phyloP scores from a whole-genome alignment of 2,113 vertebrate species.

The Sturnus vulgaris region DNA sequence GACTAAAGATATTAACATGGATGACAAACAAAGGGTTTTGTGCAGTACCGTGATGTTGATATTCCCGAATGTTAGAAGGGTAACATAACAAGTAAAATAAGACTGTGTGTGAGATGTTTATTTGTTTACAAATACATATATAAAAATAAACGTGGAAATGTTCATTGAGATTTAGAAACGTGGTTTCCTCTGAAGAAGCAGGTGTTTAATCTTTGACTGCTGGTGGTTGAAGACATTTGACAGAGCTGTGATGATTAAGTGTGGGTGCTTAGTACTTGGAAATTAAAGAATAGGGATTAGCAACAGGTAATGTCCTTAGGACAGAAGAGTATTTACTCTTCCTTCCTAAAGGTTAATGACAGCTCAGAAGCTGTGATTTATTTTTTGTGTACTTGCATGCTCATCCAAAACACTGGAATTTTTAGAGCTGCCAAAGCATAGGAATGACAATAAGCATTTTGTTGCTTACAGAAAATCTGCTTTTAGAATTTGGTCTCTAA shows the following conservation, averaged over 20 bases:
- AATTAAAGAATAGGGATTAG: constrained; percentile 1
- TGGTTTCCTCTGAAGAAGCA: neutral
- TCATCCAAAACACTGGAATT: neutral
- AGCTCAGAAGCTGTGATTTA: neutral
- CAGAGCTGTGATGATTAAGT: neutral
- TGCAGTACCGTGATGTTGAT: neutral
- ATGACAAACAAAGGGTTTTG: neutral
- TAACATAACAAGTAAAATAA: neutral
- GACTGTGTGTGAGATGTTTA: neutral
- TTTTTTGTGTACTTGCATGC: neutral
- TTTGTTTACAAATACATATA: neutral
- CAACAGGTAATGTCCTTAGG: constrained; percentile 5
- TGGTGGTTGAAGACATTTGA: neutral
- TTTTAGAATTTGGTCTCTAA: neutral
- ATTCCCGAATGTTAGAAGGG: neutral
- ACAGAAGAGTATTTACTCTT: neutral
- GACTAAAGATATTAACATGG: neutral
- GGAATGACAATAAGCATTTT: neutral
- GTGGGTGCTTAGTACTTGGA: neutral
- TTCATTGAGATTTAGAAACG: neutral
- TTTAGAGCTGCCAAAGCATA: neutral
- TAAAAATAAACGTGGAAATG: neutral
- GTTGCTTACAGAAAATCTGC: neutral
- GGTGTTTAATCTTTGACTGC: constrained; percentile 5
- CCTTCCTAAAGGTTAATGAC: constrained; percentile 13